phyloP scores from a whole-genome alignment of 2,797 vertebrate genomes.

The Myripristis murdjan region DNA sequence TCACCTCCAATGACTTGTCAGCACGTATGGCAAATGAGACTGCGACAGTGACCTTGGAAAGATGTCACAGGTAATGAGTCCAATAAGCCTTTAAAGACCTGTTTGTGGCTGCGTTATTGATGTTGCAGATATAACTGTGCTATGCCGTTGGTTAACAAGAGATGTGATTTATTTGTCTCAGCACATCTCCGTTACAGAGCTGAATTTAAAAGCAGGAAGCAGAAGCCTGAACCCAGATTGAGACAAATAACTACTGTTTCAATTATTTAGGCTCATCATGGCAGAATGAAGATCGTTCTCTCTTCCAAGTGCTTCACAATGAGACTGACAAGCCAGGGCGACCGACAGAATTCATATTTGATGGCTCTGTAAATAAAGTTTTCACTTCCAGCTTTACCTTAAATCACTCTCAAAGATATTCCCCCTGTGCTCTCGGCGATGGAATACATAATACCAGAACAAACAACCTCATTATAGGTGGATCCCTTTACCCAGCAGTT shows the following conservation, averaged over 20 bases:
- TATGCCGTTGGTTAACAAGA: conserved; percentile 63
- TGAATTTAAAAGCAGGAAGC: conserved; percentile 55
- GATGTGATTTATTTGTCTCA: conserved; percentile 68
- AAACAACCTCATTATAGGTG: conserved; percentile 26
- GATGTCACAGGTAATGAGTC: conserved; percentile 68
- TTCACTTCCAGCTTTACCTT: conserved; percentile 33
- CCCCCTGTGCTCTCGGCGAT: conserved; percentile 20
- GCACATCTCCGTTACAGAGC: conserved; percentile 58
- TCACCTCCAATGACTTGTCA: not conserved
- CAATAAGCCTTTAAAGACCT: conserved; percentile 60
- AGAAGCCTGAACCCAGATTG: conserved; percentile 57
- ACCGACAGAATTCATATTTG: conserved; percentile 63
- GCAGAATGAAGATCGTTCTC: conserved; percentile 61
- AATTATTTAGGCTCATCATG: conserved; percentile 54
- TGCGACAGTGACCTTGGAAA: conserved; percentile 26
- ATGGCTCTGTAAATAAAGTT: conserved; percentile 47
- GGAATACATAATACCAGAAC: conserved; percentile 20
- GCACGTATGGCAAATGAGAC: conserved; percentile 27
- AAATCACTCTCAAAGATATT: conserved; percentile 38
- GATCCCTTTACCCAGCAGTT: conserved; percentile 19
- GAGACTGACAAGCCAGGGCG: conserved; percentile 48
- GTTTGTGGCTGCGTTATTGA: conserved; percentile 67
- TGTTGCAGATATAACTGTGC: conserved; percentile 62
- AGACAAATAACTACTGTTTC: conserved; percentile 71
- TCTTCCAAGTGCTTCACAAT: conserved; percentile 17